Percentiles rank a stretch among this genome's conserved stretches.
Evolutionary conservation across 1,140 invertebrate species (phyloP).

Genomic region (Drosophila carrolli): DNA sequence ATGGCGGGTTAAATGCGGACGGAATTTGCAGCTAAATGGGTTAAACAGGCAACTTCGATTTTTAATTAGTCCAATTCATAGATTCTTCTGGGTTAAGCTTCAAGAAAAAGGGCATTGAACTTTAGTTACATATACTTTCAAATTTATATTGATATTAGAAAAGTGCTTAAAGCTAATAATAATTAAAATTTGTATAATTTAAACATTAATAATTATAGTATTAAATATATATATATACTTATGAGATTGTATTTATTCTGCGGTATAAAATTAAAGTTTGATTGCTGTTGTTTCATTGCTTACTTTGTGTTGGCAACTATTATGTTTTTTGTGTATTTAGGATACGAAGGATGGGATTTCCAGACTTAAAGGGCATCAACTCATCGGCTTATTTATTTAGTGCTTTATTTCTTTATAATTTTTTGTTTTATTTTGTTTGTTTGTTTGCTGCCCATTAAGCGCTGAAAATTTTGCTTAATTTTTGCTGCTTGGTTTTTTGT

Average conservation of each 20-base stretch:
- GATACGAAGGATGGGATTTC: neutral
- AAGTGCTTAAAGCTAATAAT: no score
- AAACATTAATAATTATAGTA: no score
- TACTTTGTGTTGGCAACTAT: neutral
- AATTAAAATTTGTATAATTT: no score
- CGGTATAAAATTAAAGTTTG: no score
- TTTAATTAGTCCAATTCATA: neutral
- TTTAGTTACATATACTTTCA: neutral
- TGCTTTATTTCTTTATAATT: constrained; percentile 1
- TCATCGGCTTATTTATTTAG: neutral
- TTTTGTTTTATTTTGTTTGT: constrained; percentile 40
- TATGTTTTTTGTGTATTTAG: no score
- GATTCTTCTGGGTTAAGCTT: neutral
- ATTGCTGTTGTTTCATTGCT: no score
- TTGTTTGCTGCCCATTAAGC: constrained; percentile 62
- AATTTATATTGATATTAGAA: no score
- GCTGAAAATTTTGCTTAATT: constrained; percentile 57
- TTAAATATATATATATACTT: no score
- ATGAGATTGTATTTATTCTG: no score
- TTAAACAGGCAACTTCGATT: neutral
- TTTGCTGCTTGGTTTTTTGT: constrained; percentile 21
- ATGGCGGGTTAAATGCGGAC: neutral
- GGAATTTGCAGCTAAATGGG: no score
- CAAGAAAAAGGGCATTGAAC: neutral
- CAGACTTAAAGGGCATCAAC: neutral